Conservation (phyloP, 2,888 invertebrate genomes). For the Cyrtodaria siliqua region DNA sequence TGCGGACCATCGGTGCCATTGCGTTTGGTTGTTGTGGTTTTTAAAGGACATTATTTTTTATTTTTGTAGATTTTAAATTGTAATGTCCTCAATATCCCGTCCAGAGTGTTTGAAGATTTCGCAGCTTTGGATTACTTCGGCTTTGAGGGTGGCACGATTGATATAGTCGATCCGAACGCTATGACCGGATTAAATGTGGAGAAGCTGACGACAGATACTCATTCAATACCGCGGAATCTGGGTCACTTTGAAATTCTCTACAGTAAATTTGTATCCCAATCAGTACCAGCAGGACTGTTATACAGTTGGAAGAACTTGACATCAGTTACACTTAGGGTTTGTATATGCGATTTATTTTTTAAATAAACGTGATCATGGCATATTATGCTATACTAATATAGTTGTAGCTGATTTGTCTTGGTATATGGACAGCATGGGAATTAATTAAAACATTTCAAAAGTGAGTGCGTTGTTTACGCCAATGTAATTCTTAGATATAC, state of each 20-base stretch:
- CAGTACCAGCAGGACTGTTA: conserved; percentile 54
- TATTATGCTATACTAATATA: no score
- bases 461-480: no score
- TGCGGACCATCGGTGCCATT: no score
- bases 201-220: conserved; percentile 39
- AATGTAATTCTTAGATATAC: no score
- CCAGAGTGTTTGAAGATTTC: conserved; percentile 54
- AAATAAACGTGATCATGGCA: no score
- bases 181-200: conserved; percentile 55
- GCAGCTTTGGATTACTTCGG: conserved; percentile 66
- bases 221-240: conserved; percentile 43
- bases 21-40: no score
- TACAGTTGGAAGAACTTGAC: conserved; percentile 53
- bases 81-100: conserved; percentile 55
- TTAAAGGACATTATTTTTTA: no score
- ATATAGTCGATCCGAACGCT: conserved; percentile 43
- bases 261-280: conserved; percentile 48
- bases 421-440: no score
- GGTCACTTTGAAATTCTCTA: conserved; percentile 64
- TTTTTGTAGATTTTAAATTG: conserved; percentile 60
- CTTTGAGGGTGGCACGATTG: conserved; percentile 57
- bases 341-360: no score
- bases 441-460: no score
- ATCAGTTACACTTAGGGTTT: conserved; percentile 27
- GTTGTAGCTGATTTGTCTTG: no score